Evolutionary conservation across 2,797 vertebrate species (phyloP).

Genomic region (Liparis tanakae): DNA sequence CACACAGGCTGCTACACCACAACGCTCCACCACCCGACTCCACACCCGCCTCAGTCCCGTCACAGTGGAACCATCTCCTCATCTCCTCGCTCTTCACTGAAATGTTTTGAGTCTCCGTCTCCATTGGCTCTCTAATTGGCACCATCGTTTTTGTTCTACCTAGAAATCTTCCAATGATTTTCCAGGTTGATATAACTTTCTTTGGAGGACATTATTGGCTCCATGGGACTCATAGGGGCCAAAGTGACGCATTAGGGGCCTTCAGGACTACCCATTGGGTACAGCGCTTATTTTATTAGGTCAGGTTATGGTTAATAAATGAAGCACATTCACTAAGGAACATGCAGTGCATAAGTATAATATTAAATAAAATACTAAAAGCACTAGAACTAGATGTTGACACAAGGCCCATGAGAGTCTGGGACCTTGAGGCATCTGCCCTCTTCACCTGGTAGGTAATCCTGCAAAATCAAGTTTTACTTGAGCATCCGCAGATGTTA

Average conservation of each 20-base stretch:
- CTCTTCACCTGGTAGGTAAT: not conserved
- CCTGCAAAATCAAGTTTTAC: not conserved
- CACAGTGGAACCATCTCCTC: not conserved
- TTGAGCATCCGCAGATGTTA: conserved; percentile 8
- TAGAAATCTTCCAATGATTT: not conserved
- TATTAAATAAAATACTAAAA: not conserved
- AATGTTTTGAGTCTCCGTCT: not conserved
- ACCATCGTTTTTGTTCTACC: not conserved
- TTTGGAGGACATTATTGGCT: not conserved
- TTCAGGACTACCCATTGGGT: not conserved
- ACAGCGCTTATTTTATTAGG: not conserved
- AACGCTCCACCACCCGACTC: not conserved
- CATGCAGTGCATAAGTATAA: not conserved
- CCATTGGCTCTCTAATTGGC: not conserved
- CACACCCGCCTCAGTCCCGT: not conserved
- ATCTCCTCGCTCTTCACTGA: not conserved
- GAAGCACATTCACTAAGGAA: not conserved
- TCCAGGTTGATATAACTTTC: not conserved
- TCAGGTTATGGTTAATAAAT: not conserved
- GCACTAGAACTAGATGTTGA: conserved; percentile 5
- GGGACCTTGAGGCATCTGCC: not conserved
- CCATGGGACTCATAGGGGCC: not conserved
- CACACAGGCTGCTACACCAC: conserved; percentile 24
- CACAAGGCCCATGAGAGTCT: not conserved
- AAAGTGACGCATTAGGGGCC: too few relatives aligned